phyloP scores from a whole-genome alignment of 2,888 invertebrate genomes.

The Pollenia labialis region DNA sequence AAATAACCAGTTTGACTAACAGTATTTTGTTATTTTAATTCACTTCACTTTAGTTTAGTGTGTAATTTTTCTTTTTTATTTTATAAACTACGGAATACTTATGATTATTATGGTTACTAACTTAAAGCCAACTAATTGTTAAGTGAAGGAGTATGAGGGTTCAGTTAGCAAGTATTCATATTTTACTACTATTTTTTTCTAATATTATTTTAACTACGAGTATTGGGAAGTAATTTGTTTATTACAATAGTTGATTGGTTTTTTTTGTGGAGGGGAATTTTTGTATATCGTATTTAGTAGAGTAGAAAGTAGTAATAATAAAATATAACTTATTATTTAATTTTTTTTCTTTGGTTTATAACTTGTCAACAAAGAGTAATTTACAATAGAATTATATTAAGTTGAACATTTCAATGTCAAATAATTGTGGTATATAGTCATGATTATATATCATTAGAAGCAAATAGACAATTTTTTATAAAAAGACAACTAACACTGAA shows the following conservation, averaged over 20 bases:
- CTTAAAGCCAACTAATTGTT: constrained; percentile 31
- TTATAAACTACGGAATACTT: constrained; percentile 30
- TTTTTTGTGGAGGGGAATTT: constrained; percentile 1
- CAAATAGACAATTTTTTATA: constrained; percentile 12
- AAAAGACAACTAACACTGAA: neutral
- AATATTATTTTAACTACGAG: neutral
- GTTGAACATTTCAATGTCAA: constrained; percentile 12
- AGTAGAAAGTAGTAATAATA: neutral
- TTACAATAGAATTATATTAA: constrained; percentile 46
- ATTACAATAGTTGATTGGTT: constrained; percentile 53
- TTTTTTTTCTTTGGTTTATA: neutral
- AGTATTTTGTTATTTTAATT: constrained; percentile 47
- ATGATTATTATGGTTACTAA: constrained; percentile 15
- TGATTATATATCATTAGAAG: constrained; percentile 11
- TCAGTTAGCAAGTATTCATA: neutral
- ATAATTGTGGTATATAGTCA: constrained; percentile 4
- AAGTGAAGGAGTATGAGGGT: neutral
- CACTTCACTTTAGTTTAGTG: neutral
- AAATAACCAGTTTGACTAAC: constrained; percentile 73
- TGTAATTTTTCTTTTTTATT: neutral
- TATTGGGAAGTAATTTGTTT: constrained; percentile 48
- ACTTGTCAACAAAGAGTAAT: constrained; percentile 38
- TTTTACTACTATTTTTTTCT: constrained; percentile 17
- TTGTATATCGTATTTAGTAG: neutral
- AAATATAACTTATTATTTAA: neutral